A percentile compares a stretch with the other conserved stretches of the same genome.
Evolutionary conservation across 2,113 vertebrate species (phyloP).

Genomic region (Pseudopipra pipra): DNA sequence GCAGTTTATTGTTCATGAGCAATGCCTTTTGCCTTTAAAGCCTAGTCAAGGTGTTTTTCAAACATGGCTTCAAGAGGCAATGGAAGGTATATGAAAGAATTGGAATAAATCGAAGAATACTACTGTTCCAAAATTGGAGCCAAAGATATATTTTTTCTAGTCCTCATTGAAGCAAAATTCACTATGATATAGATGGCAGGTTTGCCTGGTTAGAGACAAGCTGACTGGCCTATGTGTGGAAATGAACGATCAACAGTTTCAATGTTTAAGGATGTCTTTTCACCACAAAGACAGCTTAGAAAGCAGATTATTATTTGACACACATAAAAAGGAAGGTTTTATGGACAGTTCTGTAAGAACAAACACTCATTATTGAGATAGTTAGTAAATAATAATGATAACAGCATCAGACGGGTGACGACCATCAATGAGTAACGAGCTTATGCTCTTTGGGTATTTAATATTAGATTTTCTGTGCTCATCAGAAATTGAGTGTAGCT

Average conservation of each 20-base stretch:
- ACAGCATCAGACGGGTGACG: background rate
- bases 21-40: background rate
- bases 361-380: conserved; percentile 47
- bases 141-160: background rate
- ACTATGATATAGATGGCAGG: background rate
- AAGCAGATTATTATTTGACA: background rate
- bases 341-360: conserved; percentile 47
- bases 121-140: background rate
- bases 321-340: conserved; percentile 12
- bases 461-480: conserved; percentile 52
- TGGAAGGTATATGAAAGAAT: background rate
- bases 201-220: background rate
- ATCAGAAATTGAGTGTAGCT: conserved; percentile 50
- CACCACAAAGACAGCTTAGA: background rate
- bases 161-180: background rate
- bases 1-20: background rate
- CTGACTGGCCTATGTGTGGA: background rate
- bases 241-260: background rate
- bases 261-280: background rate
- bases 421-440: conserved; percentile 11
- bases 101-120: background rate
- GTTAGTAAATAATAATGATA: conserved; percentile 60
- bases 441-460: conserved; percentile 2
- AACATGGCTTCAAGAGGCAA: background rate
- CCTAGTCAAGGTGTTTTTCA: background rate